Base-by-base conservation (phyloP, 2,888 invertebrate species). In the Trichopoda pennipes region DNA sequence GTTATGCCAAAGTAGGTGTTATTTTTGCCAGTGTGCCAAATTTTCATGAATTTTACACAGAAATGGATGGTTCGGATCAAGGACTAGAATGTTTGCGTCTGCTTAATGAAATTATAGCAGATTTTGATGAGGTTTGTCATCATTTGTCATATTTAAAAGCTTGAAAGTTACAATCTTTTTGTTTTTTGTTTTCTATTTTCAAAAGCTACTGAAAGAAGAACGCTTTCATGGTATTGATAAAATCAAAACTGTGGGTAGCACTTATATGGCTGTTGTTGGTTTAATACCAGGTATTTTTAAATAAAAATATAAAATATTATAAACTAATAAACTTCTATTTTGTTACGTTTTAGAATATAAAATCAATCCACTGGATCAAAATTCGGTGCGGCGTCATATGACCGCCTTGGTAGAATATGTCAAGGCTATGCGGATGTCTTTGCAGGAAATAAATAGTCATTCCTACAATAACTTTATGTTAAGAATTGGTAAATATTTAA, bases 11-110 rank as follows among this genome's bases (percentile, higher is more conserved):
- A 88, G 97, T 97, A 69, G 97, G 97, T 61, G 97, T 98, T 32
- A 95, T 97, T 86, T 98, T 98, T 92, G 97, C 96, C 32, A 96
- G 96, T 81, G 96, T 98, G 89, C 97, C 97, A 87, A 98, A 97
- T 92, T 98, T 97, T 92, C 96, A 96, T 91, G 97, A 98, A 92
- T 97, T 97, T 92, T 97, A 97, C 92, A 96, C 96, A 90, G 97
- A 97, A 92, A 93, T 97, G 85, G 97, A 97, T 90, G 97, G 96
- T 19, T 97, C 97, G 90, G 97, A 97, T 92, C 97, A 97, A 91
- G 97, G 97, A 1, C 94, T 97, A 88, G 97, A 97, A 91, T 97
- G 97, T 90, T 92, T 98, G 74, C 92, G 97, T 81, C 92, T 97
- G 83, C 93, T 98, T 14, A 97, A 98, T 90, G 97, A 98, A 91